Conservation (phyloP, 1,140 invertebrate species). For the Caenorhabditis brenneri region DNA sequence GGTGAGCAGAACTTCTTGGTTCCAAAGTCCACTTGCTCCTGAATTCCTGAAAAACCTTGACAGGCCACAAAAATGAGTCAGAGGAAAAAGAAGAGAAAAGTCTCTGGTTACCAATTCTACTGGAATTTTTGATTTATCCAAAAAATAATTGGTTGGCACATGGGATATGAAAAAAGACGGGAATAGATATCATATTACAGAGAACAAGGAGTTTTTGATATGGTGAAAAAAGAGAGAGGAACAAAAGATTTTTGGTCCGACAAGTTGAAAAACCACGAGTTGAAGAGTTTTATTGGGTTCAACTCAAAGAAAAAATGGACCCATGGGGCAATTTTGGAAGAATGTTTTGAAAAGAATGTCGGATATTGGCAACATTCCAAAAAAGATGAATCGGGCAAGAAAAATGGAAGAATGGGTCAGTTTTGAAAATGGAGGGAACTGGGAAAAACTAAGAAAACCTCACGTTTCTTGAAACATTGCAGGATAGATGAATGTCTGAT, state of each 20-base stretch:
- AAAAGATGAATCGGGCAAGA: neutral
- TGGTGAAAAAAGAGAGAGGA: neutral
- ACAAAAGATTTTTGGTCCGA: neutral
- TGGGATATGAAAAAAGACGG: neutral
- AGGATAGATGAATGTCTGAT: neutral
- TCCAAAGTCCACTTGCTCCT: neutral
- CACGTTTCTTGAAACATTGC: neutral
- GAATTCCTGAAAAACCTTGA: neutral
- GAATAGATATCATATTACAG: neutral
- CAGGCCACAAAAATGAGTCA: neutral
- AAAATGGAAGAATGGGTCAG: neutral
- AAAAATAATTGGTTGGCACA: conserved; percentile 26
- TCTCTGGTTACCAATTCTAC: conserved; percentile 25
- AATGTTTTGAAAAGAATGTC: too few relatives aligned
- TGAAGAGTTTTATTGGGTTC: conserved; percentile 25
- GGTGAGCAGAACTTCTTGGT: conserved; percentile 31
- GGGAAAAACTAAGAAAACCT: too few relatives aligned
- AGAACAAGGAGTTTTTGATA: neutral
- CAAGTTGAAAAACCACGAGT: neutral
- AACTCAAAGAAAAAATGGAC: neutral
- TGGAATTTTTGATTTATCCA: conserved; percentile 35
- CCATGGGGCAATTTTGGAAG: neutral
- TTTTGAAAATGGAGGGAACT: neutral
- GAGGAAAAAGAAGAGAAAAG: neutral
- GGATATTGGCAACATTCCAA: conserved; percentile 1